Evolutionary conservation across 2,797 vertebrate species (phyloP).

Genomic region (Rhinichthys osculus): DNA sequence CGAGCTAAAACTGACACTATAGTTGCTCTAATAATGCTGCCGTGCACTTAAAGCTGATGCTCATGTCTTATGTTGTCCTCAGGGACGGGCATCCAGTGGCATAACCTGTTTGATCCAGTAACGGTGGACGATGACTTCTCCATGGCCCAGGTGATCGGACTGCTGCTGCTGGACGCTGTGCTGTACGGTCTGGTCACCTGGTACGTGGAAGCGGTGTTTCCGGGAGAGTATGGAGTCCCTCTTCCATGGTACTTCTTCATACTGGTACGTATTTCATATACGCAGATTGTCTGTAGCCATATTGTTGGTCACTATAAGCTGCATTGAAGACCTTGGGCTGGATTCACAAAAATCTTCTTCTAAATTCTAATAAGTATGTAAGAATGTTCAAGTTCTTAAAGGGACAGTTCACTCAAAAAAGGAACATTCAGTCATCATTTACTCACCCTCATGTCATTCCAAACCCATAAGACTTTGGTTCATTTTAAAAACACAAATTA

Average conservation of each 20-base stretch:
- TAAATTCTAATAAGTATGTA: neutral
- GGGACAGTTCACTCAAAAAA: neutral
- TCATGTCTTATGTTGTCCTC: neutral
- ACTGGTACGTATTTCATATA: constrained; percentile 80
- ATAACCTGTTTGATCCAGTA: constrained; percentile 87
- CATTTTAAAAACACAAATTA: too few species aligned
- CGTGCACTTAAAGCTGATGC: neutral
- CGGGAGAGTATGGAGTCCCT: constrained; percentile 94
- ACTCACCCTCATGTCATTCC: too few species aligned
- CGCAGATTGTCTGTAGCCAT: neutral
- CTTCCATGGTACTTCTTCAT: constrained; percentile 94
- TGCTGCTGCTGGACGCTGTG: constrained; percentile 89
- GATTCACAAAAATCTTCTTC: neutral
- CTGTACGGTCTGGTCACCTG: constrained; percentile 90
- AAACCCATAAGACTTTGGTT: neutral
- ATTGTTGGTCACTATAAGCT: neutral
- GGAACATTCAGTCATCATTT: too few species aligned
- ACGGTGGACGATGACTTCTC: constrained; percentile 95
- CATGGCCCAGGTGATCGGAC: constrained; percentile 88
- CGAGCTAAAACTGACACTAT: neutral
- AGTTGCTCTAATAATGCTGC: neutral
- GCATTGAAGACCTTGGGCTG: neutral
- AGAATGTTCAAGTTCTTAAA: neutral
- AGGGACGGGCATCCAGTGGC: constrained; percentile 95
- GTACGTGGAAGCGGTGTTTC: constrained; percentile 95